Conservation (phyloP, 1,140 invertebrate species). For the Daktulosphaira vitifoliae region DNA sequence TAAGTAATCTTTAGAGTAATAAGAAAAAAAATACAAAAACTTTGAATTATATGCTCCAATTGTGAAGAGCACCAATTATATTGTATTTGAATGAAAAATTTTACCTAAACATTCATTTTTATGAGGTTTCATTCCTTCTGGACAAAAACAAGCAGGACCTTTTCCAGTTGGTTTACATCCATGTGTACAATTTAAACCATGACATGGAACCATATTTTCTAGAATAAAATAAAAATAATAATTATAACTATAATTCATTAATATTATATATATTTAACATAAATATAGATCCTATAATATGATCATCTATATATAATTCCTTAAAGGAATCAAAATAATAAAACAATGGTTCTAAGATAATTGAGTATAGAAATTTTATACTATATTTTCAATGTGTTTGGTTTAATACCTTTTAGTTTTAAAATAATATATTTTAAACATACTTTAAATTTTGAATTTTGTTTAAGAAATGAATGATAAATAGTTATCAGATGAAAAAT, state of each 20-base stretch:
- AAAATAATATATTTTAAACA: too few relatives aligned
- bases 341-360: too few relatives aligned
- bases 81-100: constrained; percentile 29
- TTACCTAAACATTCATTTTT: constrained; percentile 55
- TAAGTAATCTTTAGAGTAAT: neutral
- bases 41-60: neutral
- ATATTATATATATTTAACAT: neutral
- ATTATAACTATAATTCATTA: neutral
- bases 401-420: too few relatives aligned
- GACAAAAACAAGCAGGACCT: constrained; percentile 65
- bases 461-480: too few relatives aligned
- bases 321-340: neutral
- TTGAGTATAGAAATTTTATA: too few relatives aligned
- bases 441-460: too few relatives aligned
- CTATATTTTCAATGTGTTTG: too few relatives aligned
- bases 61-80: constrained; percentile 6
- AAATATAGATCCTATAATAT: too few relatives aligned
- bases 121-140: constrained; percentile 57
- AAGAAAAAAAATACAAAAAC: constrained; percentile 3
- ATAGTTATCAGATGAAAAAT: too few relatives aligned
- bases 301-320: neutral
- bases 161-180: constrained; percentile 55
- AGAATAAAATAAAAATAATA: constrained; percentile 39
- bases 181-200: constrained; percentile 53
- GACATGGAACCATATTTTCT: constrained; percentile 51